Conservation (phyloP, 1,140 invertebrate genomes). For the Calephelis nemesis region DNA sequence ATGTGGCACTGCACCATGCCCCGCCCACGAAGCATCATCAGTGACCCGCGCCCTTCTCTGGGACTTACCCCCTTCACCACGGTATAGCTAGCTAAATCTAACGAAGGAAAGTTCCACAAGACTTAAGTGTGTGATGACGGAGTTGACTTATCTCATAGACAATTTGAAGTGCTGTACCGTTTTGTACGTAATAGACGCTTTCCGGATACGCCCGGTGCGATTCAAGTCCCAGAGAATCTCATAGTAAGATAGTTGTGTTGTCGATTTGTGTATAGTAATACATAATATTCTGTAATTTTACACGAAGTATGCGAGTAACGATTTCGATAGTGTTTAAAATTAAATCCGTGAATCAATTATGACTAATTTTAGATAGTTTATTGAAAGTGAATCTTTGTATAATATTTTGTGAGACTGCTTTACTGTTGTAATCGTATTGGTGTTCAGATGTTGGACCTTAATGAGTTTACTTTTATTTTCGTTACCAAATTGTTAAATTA, state of each 20-base stretch:
- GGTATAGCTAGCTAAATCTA: constrained; percentile 80
- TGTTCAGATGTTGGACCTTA: constrained; percentile 62
- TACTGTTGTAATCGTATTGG: constrained; percentile 75
- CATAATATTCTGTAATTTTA: constrained; percentile 74
- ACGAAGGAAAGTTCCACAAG: constrained; percentile 57
- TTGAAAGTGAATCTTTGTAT: constrained; percentile 70
- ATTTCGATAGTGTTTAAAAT: constrained; percentile 73
- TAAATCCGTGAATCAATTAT: constrained; percentile 66
- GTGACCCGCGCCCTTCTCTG: constrained; percentile 92
- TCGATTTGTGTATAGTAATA: constrained; percentile 79
- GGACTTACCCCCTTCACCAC: constrained; percentile 84
- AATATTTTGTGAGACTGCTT: constrained; percentile 78
- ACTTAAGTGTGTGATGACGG: constrained; percentile 52
- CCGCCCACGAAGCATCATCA: constrained; percentile 89
- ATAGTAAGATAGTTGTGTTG: constrained; percentile 70
- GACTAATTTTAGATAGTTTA: constrained; percentile 69
- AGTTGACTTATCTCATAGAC: constrained; percentile 52
- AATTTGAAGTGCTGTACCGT: constrained; percentile 56
- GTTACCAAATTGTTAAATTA: constrained; percentile 78
- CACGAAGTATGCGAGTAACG: constrained; percentile 71
- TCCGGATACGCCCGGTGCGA: constrained; percentile 44
- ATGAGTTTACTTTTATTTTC: constrained; percentile 73
- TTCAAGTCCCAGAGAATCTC: constrained; percentile 74
- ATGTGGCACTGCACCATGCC: constrained; percentile 85
- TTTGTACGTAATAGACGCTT: constrained; percentile 64